A percentile compares a stretch with the other conserved stretches of the same genome.
Evolutionary conservation across 2,888 invertebrate species (phyloP).

Genomic region (Deilephila porcellus): DNA sequence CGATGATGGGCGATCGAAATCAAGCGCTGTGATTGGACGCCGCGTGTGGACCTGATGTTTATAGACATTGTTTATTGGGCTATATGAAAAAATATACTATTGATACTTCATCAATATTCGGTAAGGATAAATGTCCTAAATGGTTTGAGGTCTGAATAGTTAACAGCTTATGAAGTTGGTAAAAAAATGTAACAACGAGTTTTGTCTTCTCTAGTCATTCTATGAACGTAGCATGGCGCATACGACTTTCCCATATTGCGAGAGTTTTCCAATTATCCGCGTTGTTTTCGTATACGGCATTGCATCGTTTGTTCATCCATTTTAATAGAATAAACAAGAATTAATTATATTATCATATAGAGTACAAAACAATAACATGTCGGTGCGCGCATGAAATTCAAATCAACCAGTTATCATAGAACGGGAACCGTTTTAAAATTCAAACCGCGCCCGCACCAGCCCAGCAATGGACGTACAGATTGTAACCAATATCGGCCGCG

Average conservation of each 20-base stretch:
- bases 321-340: constrained; percentile 15
- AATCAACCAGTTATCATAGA: constrained; percentile 29
- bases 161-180: too few relatives aligned
- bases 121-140: too few relatives aligned
- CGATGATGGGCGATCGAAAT: constrained; percentile 23
- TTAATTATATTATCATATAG: constrained; percentile 24
- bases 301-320: constrained; percentile 3
- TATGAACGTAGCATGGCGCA: background rate
- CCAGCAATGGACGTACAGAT: constrained; percentile 57
- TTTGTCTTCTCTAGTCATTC: background rate
- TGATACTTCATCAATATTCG: background rate
- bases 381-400: constrained; percentile 33
- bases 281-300: background rate
- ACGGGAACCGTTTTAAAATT: constrained; percentile 67
- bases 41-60: background rate
- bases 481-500: constrained; percentile 71
- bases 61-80: constrained; percentile 4
- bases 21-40: constrained; percentile 15
- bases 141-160: too few relatives aligned
- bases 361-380: constrained; percentile 4
- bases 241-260: background rate
- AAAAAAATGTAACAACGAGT: too few relatives aligned
- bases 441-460: constrained; percentile 57
- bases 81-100: constrained; percentile 19
- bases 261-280: background rate